Base-by-base conservation (phyloP, 2,113 vertebrate species). In the Theristicus caerulescens region DNA sequence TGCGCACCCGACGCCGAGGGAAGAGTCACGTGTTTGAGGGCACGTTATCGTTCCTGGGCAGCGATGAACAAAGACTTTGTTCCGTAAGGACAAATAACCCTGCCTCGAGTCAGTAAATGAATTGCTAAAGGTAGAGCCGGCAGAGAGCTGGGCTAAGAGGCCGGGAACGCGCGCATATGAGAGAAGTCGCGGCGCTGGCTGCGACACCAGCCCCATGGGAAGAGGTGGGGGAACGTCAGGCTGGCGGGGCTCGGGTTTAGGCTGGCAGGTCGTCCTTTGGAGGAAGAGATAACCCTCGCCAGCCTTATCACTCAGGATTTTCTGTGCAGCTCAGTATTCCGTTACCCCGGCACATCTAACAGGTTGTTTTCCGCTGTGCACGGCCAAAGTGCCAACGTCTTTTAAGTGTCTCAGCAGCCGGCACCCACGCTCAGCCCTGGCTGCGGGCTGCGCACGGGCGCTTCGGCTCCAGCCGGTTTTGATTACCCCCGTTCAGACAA, bases 401-500 rank as follows among this genome's bases (percentile, higher is more conserved):
- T 49, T 16, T 19, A 19, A 8, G 16, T 13, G 14, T 72, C 51
- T 25, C 70, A 21, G 19, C 26, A 44, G 52, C 34, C 73, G 36
- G 67, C n/a, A 40, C 36, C 51, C 58, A 16, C 25, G 0, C 46
- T 25, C 34, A 21, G 25, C 64, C 57, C 40, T 21, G 10, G 47
- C 57, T 10, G 24, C 0, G 1, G 40, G 57, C 58, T 32, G 10
- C 1, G 7, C 8, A 1, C 1, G 3, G 38, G 7, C 6, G 1
- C 69, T 26, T 25, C 18, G 22, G 40, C 77, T 69, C 47, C 38
- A 5, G 40, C 29, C 26, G 18, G 19, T 22, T 31, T 8, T 7
- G 19, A 4, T 21, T 32, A 44, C 18, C n/a, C 29, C 2, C 5
- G 0, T 11, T 11, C 9, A 47, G 34, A 36, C 26, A 42, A 46